A percentile compares a stretch with the other conserved stretches of the same genome.
Conservation (phyloP, 2,797 vertebrate species). For the Monodelphis domestica region DNA sequence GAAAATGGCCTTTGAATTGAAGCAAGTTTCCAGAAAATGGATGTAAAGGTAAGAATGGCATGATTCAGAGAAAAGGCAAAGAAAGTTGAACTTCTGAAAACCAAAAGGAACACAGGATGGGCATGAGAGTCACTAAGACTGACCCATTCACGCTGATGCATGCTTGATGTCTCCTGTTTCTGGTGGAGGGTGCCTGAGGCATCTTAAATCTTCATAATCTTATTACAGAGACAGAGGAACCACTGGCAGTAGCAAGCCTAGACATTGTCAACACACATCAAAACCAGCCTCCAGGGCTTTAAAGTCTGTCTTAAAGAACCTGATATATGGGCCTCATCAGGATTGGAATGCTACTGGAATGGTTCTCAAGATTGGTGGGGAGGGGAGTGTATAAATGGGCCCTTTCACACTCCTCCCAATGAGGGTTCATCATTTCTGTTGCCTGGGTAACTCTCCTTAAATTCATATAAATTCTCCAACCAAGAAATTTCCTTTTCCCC, state of each 20-base stretch:
- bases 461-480: slow-evolving; percentile 59
- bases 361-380: neutral
- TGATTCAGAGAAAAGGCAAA: neutral
- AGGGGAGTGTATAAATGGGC: slow-evolving; percentile 10
- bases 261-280: slow-evolving; percentile 41
- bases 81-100: slow-evolving; percentile 1
- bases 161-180: neutral
- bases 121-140: neutral
- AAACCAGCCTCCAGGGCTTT: slow-evolving; percentile 53
- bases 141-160: neutral
- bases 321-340: slow-evolving; percentile 58
- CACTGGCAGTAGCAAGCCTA: neutral
- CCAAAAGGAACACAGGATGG: neutral
- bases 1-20: neutral
- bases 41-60: neutral
- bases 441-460: slow-evolving; percentile 34
- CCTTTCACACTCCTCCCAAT: slow-evolving; percentile 55
- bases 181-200: slow-evolving; percentile 23
- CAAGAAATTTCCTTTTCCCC: slow-evolving; percentile 21
- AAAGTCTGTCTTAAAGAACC: neutral
- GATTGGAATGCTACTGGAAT: slow-evolving; percentile 11
- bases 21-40: neutral
- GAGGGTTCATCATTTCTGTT: slow-evolving; percentile 8
- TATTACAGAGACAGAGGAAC: slow-evolving; percentile 54
- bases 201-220: slow-evolving; percentile 41